These are phyloP conservation scores for Nephila pilipes DNA, from an alignment of 1,140 invertebrate genomes.

Conservation along the genomic window DNA sequence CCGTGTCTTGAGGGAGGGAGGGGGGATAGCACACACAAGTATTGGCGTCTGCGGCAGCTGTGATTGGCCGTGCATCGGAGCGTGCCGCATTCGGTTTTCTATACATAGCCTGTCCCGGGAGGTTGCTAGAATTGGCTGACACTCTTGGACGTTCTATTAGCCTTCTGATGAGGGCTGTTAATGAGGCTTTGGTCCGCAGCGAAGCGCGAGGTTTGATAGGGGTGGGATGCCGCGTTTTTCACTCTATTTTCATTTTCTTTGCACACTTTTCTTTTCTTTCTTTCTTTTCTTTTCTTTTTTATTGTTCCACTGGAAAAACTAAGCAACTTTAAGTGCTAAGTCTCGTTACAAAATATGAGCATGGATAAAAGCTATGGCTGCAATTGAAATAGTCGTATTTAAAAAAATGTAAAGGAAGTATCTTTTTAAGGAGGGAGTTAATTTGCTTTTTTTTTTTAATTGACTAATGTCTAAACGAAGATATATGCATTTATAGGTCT, in stretches of 20 bases:
- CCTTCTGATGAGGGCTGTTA: constrained; percentile 5
- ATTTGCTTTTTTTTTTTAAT: too few species aligned
- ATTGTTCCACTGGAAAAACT: not conserved
- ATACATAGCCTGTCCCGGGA: not conserved
- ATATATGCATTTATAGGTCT: too few species aligned
- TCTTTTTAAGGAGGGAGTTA: too few species aligned
- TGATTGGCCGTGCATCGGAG: constrained; percentile 66
- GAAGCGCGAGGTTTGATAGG: not conserved
- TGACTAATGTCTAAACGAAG: too few species aligned
- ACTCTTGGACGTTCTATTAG: constrained; percentile 11
- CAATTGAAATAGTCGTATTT: too few species aligned
- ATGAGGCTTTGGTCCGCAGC: constrained; percentile 17
- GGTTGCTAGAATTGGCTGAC: constrained; percentile 44
- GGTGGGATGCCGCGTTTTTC: not conserved
- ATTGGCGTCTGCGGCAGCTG: constrained; percentile 42
- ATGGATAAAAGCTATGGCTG: too few species aligned
- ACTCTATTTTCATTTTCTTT: not conserved
- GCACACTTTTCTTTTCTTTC: not conserved
- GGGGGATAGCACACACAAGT: not conserved
- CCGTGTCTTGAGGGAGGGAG: not conserved
- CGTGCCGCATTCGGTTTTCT: constrained; percentile 48
- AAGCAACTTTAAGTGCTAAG: not conserved
- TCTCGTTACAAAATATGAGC: not conserved
- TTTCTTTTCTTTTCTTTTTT: not conserved
- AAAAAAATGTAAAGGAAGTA: too few species aligned